Evolutionary conservation across 2,888 invertebrate species (phyloP).

Genomic region (Stictocephala bisonia): DNA sequence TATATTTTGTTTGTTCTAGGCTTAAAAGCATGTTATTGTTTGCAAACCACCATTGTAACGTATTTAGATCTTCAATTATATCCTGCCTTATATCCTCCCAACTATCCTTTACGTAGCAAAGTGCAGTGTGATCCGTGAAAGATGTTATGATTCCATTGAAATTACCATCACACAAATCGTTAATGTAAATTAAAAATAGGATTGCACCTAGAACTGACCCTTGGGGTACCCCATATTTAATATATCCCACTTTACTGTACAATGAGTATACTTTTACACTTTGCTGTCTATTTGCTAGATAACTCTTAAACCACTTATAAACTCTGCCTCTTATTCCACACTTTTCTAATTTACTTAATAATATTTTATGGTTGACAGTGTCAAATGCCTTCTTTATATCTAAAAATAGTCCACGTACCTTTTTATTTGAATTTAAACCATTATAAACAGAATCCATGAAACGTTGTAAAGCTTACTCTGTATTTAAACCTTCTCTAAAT

Average conservation of each 20-base stretch:
- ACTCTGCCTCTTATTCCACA: background rate
- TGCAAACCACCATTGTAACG: background rate
- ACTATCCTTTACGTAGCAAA: background rate
- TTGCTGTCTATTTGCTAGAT: background rate
- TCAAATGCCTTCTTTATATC: background rate
- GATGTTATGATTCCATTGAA: no score
- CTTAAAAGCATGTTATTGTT: background rate
- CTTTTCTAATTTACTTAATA: background rate
- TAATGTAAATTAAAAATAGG: no score
- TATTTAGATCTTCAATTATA: background rate
- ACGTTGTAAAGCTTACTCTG: background rate
- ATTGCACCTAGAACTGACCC: no score
- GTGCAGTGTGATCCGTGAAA: background rate
- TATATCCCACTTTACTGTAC: no score
- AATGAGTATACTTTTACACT: no score
- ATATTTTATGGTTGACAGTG: background rate
- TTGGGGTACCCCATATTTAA: no score
- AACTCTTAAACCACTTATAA: background rate
- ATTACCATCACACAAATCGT: no score
- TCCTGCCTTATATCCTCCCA: background rate
- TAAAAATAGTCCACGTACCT: background rate
- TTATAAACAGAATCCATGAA: background rate
- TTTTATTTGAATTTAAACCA: background rate
- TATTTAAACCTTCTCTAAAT: background rate
- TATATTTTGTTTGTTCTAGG: background rate